phyloP scores from a whole-genome alignment of 2,888 invertebrate species.

The Drosophila kokeensis region DNA sequence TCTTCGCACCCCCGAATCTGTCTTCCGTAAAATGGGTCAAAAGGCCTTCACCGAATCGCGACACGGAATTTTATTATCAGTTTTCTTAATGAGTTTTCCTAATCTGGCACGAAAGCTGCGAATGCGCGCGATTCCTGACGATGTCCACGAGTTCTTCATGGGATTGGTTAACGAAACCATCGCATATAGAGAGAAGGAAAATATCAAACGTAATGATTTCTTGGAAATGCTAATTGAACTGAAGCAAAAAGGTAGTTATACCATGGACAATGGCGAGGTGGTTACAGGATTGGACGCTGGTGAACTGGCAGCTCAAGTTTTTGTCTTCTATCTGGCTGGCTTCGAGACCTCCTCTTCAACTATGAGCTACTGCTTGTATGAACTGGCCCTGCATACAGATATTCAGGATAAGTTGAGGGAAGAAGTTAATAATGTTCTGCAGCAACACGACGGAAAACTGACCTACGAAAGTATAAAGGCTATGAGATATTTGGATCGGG shows the following conservation, averaged over 20 bases:
- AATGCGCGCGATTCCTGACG: slow-evolving; percentile 64
- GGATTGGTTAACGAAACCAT: slow-evolving; percentile 83
- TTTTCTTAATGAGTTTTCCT: slow-evolving; percentile 60
- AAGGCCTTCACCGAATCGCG: slow-evolving; percentile 47
- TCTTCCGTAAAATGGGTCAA: slow-evolving; percentile 77
- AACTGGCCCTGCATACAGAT: slow-evolving; percentile 85
- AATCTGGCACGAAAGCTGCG: slow-evolving; percentile 66
- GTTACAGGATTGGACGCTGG: slow-evolving; percentile 76
- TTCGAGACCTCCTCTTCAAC: slow-evolving; percentile 86
- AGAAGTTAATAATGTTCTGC: slow-evolving; percentile 84
- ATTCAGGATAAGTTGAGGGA: slow-evolving; percentile 84
- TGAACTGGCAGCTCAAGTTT: slow-evolving; percentile 86
- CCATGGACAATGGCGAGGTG: slow-evolving; percentile 72
- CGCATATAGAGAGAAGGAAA: slow-evolving; percentile 80
- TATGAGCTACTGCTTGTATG: slow-evolving; percentile 85
- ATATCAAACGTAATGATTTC: slow-evolving; percentile 85
- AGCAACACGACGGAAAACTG: slow-evolving; percentile 82
- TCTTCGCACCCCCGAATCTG: slow-evolving; percentile 78
- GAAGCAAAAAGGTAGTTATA: slow-evolving; percentile 72
- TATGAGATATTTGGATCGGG: slow-evolving; percentile 85
- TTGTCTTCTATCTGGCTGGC: slow-evolving; percentile 86
- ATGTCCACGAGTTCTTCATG: slow-evolving; percentile 81
- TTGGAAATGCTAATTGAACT: slow-evolving; percentile 85
- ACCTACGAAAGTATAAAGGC: slow-evolving; percentile 83
- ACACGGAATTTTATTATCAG: slow-evolving; percentile 41